These are phyloP conservation scores for Procavia capensis DNA, from an alignment of 2,113 vertebrate genomes.

Conservation along the genomic window DNA sequence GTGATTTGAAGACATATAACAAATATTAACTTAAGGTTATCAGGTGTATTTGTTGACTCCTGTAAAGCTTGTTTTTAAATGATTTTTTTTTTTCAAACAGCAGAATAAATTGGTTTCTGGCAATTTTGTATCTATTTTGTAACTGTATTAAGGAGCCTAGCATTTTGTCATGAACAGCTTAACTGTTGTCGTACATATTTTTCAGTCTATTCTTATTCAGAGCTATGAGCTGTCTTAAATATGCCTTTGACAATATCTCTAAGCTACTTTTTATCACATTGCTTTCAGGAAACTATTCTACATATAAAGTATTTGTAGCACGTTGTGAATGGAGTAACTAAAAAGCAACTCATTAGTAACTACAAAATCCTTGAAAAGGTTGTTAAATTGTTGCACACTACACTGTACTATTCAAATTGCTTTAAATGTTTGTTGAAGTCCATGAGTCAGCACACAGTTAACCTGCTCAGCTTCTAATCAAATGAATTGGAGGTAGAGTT, in stretches of 20 bases:
- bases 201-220: constrained; percentile 62
- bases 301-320: neutral
- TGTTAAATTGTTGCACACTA: constrained; percentile 22
- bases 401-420: neutral
- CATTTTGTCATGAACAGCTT: constrained; percentile 61
- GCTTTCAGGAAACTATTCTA: constrained; percentile 40
- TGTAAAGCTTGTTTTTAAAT: constrained; percentile 58
- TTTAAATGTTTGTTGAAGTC: neutral
- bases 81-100: neutral
- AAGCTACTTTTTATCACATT: constrained; percentile 31
- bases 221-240: constrained; percentile 42
- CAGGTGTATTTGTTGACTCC: constrained; percentile 33
- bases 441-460: neutral
- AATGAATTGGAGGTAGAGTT: neutral
- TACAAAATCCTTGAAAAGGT: constrained; percentile 38
- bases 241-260: constrained; percentile 16
- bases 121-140: constrained; percentile 55
- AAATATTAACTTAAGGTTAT: constrained; percentile 55
- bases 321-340: neutral
- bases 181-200: constrained; percentile 43
- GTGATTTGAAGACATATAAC: constrained; percentile 35
- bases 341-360: constrained; percentile 20
- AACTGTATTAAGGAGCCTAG: constrained; percentile 60
- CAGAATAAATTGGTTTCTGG: constrained; percentile 9
- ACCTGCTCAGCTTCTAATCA: neutral